Evolutionary conservation across 2,797 vertebrate species (phyloP), one percentile per base, ranked within the genome.

Genomic region (Glossophaga mutica): DNA sequence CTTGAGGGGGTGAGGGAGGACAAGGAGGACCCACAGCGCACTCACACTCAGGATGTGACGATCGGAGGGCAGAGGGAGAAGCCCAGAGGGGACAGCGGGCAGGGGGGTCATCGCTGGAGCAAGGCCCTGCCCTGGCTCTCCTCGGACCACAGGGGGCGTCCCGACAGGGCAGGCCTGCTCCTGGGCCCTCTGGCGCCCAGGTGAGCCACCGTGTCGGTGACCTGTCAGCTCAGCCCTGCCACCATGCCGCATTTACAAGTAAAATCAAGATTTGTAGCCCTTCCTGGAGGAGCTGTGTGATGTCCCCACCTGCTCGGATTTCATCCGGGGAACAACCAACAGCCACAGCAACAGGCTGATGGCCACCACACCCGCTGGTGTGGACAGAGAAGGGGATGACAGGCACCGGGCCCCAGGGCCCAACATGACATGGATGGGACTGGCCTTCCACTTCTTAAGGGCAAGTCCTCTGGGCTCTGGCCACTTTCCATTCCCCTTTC

Each of bases 361-460:
- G 79, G 74, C 81, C 65, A 44, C 26, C 52, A 44, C 29, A 4
- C 6, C 74, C 32, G n/a, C 4, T 0, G 34, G 37, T n/a, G 19
- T 1, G 29, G 67, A 29, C 0, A 4, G 65, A 46, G 18, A 55
- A n/a, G n/a, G 2, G 22, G 62, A 2, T 2, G 74, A 6, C 3
- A 0, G 32, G 44, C 26, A 2, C 48, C 1, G 10, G 62, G 74
- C 39, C 39, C 37, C 15, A 24, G 37, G 39, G 37, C 81, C 32
- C 5, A 8, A 6, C 22, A 0, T 0, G 18, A 65, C 9, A 1
- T 0, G 42, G 52, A 48, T 11, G 37, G 3, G 9, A 2, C 48
- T 34, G 29, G 9, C 19, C 39, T 52, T 59, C 52, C 0, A 0
- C 4, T 11, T 32, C 48, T 10, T 11, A 22, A 44, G 26, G 22